Evolutionary conservation across 2,797 vertebrate species (phyloP), one percentile per base, ranked within the genome.

Genomic region (Cynopterus sphinx): DNA sequence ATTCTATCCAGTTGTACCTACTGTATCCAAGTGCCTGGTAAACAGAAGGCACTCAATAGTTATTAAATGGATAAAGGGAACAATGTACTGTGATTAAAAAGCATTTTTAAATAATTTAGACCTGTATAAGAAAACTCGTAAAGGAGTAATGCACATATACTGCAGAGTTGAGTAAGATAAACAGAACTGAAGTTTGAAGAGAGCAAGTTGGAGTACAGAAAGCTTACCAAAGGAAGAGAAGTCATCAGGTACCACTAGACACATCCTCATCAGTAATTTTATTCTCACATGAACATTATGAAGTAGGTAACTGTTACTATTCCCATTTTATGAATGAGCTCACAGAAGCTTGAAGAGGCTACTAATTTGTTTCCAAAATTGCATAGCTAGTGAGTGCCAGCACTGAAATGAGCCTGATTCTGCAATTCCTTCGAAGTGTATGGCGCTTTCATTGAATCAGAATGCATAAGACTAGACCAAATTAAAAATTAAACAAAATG

Each of bases 311-410:
- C 49, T 49, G 3, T 10, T 92, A 87, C 46, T 55, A 67, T 55
- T 90, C n/a, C 22, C 33, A 75, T 84, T 90, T 96, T 78, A 49
- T 19, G 55, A 93, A 94, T 67, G 61, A 83, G 11, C n/a, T 36
- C 70, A 67, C 16, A 65, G 28, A 67, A 78, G 39, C 59, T 81
- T 85, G 61, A 36, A 78, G 31, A 82, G 21, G 33, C 16, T 59
- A 79, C n/a, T 51, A 19, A 68, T 43, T 28, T 61, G n/a, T 87
- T 39, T 75, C 46, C 16, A 6, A 87, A 74, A 83, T 73, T 21
- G 59, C 31, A 87, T 2, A 71, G 71, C 46, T 61, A 13, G 1
- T 15, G 77, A 24, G 16, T 41, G 33, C 75, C 1, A 63, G 68
- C 31, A 6, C 3, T 59, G 39, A 26, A 57, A n/a, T 49, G 24